Percentiles rank a stretch among this genome's conserved stretches.
Evolutionary conservation across 2,888 invertebrate genomes (phyloP).

Genomic region (Oligia fasciuncula): DNA sequence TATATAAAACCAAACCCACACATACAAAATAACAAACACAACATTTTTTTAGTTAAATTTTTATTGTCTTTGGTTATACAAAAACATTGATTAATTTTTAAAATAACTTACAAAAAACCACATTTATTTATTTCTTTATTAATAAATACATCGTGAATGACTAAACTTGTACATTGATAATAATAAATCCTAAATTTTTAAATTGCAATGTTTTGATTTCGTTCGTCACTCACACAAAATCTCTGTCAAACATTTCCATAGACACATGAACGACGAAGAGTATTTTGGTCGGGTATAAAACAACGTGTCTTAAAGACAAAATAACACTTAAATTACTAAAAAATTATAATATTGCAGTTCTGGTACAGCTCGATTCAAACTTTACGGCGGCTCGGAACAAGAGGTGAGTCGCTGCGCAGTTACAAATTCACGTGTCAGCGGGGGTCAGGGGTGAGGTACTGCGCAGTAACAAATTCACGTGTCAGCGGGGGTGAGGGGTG

Average conservation of each 20-base stretch:
- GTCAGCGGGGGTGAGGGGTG: no score
- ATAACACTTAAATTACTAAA: constrained; percentile 57
- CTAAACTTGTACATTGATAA: constrained; percentile 88
- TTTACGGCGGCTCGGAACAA: background rate
- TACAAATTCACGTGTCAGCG: no score
- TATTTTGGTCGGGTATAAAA: constrained; percentile 67
- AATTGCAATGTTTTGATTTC: constrained; percentile 65
- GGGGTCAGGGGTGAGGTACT: no score
- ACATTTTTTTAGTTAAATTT: constrained; percentile 86
- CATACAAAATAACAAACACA: constrained; percentile 73
- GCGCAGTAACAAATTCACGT: no score
- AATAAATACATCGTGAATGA: constrained; percentile 85
- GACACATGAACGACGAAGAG: constrained; percentile 45
- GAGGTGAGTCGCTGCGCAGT: background rate
- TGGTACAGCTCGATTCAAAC: background rate
- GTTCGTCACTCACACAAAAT: constrained; percentile 51
- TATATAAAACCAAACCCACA: constrained; percentile 33
- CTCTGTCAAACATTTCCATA: constrained; percentile 33
- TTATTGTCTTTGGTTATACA: constrained; percentile 91
- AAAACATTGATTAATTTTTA: constrained; percentile 90
- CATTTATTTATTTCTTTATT: constrained; percentile 81
- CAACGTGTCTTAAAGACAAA: constrained; percentile 56
- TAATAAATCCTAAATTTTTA: constrained; percentile 75
- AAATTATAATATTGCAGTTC: constrained; percentile 38
- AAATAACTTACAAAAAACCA: constrained; percentile 90